Base-by-base conservation (phyloP, 2,113 vertebrate genomes). In the Pluvianellus socialis region DNA sequence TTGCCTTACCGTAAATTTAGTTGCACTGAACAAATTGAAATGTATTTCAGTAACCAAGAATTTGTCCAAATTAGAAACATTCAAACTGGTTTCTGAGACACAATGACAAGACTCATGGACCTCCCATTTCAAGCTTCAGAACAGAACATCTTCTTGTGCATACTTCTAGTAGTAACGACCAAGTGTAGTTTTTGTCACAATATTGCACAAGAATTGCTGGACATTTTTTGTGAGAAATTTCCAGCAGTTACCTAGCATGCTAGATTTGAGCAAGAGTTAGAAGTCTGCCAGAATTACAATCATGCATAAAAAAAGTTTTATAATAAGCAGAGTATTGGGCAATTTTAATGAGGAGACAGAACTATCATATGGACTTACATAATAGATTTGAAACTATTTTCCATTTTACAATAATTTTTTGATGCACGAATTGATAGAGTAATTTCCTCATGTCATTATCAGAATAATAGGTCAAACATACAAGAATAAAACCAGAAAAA, bases 241-340 rank as follows among this genome's bases (percentile, higher is more conserved):
- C 59, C 28, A 85, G 70, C 32, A 92, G 27, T 35, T 55, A 26
- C 7, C 10, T 53, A 22, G 20, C 21, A 14, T 1, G 2, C 42
- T 33, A 42, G 18, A 45, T 63, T 38, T 83, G 10, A 86, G 56
- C 47, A 68, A 10, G 40, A 70, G 35, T 32, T 73, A n/a, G 14
- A 58, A 82, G 9, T 33, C 38, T 45, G 38, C 6, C 62, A 88
- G 71, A 94, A 33, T 38, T 18, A 82, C 19, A 85, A 22, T 5
- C 0, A 12, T 2, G 0, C 42, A 12, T 35, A 42, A 55, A 50
- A 50, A 35, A 47, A 24, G 3, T 50, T 53, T 62, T 62, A 12
- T 40, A 84, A 33, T 6, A 61, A 17, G 8, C 17, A 79, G 58
- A 68, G 8, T 56, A 65, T 7, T n/a, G 33, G 42, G 38, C 45